These are phyloP conservation scores for Pomatostomus ruficeps DNA, from an alignment of 2,113 vertebrate species.

Conservation along the genomic window DNA sequence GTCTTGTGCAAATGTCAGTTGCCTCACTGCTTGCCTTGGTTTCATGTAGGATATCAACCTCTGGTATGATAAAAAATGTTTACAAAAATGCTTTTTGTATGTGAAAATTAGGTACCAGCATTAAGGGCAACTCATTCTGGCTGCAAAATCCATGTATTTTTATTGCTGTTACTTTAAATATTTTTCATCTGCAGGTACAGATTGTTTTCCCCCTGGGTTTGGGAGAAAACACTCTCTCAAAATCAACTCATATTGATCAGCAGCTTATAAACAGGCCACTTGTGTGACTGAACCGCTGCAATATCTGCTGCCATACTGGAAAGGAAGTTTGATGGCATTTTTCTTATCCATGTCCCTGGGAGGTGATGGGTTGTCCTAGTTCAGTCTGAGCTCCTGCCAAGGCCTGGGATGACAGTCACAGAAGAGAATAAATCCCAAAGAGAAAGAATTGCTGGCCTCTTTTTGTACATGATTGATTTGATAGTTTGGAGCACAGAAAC, in stretches of 20 bases:
- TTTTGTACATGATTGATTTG: neutral
- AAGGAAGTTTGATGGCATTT: neutral
- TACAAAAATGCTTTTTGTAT: neutral
- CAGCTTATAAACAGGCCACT: neutral
- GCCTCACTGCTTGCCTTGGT: neutral
- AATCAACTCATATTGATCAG: neutral
- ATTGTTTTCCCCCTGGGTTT: neutral
- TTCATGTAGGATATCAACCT: neutral
- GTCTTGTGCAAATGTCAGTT: neutral
- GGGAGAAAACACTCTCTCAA: neutral
- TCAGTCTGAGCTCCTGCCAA: neutral
- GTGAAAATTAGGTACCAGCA: neutral
- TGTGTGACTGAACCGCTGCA: neutral
- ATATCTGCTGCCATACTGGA: neutral
- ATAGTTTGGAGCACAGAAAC: neutral
- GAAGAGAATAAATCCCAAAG: neutral
- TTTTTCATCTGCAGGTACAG: neutral
- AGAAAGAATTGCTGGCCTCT: neutral
- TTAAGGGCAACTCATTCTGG: neutral
- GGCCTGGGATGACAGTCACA: neutral
- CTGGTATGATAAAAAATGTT: neutral
- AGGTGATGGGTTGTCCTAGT: neutral
- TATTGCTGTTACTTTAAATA: neutral
- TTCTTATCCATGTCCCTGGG: fast-evolving
- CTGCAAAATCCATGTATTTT: neutral